Percentiles rank a stretch among this genome's conserved stretches.
phyloP scores from a whole-genome alignment of 2,113 vertebrate species.

The Tachycineta bicolor region DNA sequence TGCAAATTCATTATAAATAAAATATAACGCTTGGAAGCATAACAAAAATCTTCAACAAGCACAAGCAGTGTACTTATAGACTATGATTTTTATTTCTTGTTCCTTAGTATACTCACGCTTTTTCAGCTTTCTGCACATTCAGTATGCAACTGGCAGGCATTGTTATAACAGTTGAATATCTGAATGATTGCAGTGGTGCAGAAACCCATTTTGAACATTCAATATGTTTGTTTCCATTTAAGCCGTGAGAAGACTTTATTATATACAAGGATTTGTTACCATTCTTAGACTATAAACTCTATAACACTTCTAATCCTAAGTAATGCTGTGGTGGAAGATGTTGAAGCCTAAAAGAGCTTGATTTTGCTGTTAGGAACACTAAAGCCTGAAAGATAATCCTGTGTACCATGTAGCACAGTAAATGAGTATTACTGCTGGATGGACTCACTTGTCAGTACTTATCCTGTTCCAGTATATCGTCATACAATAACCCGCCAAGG shows the following conservation, averaged over 20 bases:
- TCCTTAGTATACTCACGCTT: not conserved
- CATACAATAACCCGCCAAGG: not conserved
- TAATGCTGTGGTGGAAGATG: not conserved
- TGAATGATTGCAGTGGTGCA: not conserved
- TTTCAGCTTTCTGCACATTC: not conserved
- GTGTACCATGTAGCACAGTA: not conserved
- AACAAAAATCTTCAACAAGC: not conserved
- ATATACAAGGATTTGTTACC: not conserved
- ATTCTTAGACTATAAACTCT: not conserved
- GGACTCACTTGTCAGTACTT: not conserved
- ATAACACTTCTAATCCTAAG: not conserved
- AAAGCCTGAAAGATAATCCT: not conserved
- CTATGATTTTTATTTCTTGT: not conserved
- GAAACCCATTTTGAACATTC: not conserved
- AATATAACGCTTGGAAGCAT: not conserved
- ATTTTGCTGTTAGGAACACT: not conserved
- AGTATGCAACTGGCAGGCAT: not conserved
- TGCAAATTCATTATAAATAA: not conserved
- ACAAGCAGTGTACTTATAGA: not conserved
- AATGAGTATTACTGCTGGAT: not conserved
- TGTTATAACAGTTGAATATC: not conserved
- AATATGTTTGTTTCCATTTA: not conserved
- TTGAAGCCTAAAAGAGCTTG: not conserved
- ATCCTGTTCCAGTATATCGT: not conserved
- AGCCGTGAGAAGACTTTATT: not conserved